These are phyloP conservation scores for Megathymus violae DNA, from an alignment of 1,140 invertebrate species.

Conservation along the genomic window DNA sequence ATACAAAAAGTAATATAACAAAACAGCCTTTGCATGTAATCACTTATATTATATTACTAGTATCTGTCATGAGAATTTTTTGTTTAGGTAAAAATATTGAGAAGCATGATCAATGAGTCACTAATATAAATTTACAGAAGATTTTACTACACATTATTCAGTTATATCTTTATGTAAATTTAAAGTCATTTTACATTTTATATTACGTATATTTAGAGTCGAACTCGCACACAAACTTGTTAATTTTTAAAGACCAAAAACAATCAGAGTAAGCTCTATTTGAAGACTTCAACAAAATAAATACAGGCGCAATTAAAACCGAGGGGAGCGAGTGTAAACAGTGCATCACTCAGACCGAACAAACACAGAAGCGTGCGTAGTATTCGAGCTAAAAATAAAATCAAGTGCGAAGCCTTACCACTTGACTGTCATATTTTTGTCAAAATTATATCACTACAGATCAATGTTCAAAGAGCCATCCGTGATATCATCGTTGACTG, in stretches of 20 bases:
- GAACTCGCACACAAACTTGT: background rate
- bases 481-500: constrained; percentile 68
- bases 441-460: constrained; percentile 48
- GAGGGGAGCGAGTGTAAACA: constrained; percentile 26
- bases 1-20: no score
- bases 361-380: constrained; percentile 44
- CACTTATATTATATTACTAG: no score
- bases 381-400: constrained; percentile 72
- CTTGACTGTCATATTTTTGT: constrained; percentile 33
- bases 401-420: constrained; percentile 53
- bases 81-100: no score
- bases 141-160: no score
- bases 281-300: constrained; percentile 15
- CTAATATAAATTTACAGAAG: no score
- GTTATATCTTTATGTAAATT: no score
- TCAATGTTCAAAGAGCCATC: constrained; percentile 64
- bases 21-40: no score
- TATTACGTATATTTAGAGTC: no score
- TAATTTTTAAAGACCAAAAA: background rate
- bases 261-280: constrained; percentile 7
- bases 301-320: constrained; percentile 23
- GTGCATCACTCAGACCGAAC: constrained; percentile 24
- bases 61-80: no score
- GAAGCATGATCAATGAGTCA: no score
- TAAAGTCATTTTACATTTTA: no score